phyloP scores from a whole-genome alignment of 2,888 invertebrate species.

The Branchellion lobata region DNA sequence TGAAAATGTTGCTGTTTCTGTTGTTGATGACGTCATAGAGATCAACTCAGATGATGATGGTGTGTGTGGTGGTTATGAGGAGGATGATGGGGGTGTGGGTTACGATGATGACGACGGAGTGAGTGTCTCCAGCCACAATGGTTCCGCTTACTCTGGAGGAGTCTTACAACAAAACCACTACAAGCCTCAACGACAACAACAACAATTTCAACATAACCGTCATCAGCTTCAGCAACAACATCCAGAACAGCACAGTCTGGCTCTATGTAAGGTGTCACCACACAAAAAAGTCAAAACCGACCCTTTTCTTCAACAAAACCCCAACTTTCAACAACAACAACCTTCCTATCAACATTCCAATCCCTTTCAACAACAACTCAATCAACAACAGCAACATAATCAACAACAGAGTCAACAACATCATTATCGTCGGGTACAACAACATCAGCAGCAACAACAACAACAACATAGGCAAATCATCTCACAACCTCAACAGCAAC shows the following conservation, averaged over 20 bases:
- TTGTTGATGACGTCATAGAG: not conserved
- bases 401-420: no score
- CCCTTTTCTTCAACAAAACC: not conserved
- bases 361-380: no score
- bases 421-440: no score
- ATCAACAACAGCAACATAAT: no score
- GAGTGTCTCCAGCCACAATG: no score
- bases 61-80: not conserved
- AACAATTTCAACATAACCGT: constrained; percentile 11
- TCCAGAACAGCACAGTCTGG: not conserved
- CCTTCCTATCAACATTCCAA: not conserved
- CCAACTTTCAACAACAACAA: not conserved
- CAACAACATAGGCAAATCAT: no score
- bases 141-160: no score
- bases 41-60: not conserved
- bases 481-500: no score
- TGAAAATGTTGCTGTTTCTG: not conserved
- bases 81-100: no score
- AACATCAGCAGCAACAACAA: no score
- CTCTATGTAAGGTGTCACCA: not conserved
- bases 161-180: constrained; percentile 65
- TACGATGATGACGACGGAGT: no score
- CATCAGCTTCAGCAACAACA: constrained; percentile 18
- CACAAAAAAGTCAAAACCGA: not conserved
- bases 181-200: constrained; percentile 25